Evolutionary conservation across 2,888 invertebrate genomes (phyloP).

Genomic region (Lottia gigantea): DNA sequence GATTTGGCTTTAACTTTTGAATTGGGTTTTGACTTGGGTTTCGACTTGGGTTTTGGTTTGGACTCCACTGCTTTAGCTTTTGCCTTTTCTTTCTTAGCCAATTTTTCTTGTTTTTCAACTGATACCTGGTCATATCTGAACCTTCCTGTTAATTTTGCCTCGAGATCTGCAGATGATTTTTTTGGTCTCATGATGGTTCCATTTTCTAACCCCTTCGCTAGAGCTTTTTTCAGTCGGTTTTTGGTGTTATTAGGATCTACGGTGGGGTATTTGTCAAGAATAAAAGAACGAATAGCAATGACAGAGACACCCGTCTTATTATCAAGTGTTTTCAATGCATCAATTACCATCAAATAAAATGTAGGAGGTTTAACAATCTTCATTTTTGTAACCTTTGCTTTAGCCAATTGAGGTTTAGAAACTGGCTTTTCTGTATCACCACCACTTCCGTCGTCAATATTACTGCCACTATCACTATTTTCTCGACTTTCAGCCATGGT

Average conservation of each 20-base stretch:
- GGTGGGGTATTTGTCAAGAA: constrained; percentile 41
- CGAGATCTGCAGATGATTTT: constrained; percentile 37
- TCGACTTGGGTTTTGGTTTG: too few species aligned
- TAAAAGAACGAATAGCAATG: constrained; percentile 42
- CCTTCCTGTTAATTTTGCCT: constrained; percentile 34
- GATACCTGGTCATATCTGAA: constrained; percentile 39
- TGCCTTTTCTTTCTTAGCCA: constrained; percentile 24
- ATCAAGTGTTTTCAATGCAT: constrained; percentile 34
- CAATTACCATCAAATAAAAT: constrained; percentile 40
- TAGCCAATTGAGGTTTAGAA: too few species aligned
- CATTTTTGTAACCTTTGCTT: neutral
- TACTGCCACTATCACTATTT: too few species aligned
- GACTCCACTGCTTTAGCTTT: neutral
- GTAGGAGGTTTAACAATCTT: constrained; percentile 31
- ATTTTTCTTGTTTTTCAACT: constrained; percentile 26
- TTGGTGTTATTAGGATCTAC: constrained; percentile 36
- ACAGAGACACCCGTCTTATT: constrained; percentile 47
- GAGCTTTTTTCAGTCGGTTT: constrained; percentile 38
- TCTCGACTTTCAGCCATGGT: too few species aligned
- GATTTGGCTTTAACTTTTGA: constrained; percentile 21
- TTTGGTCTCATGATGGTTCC: constrained; percentile 41
- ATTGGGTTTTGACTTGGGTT: too few species aligned
- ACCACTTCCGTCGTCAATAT: too few species aligned
- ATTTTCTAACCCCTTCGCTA: constrained; percentile 41
- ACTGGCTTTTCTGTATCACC: too few species aligned